Evolutionary conservation across 2,888 invertebrate species (phyloP).

Genomic region (Synergus laeviventris): DNA sequence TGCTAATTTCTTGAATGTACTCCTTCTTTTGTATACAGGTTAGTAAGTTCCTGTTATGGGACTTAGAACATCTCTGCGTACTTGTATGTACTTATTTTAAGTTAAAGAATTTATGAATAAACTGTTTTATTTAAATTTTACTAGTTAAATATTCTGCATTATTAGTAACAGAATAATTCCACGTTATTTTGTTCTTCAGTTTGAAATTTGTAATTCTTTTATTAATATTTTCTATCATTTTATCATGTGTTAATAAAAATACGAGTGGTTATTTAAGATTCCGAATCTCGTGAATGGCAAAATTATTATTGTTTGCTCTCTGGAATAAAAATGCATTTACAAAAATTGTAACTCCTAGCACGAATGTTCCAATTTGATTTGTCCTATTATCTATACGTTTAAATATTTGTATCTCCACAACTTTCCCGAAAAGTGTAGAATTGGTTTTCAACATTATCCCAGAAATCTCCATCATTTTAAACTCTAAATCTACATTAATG

Average conservation of each 20-base stretch:
- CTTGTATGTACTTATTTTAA: conserved; percentile 12
- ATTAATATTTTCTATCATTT: neutral
- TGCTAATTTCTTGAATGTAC: conserved; percentile 31
- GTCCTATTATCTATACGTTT: no score
- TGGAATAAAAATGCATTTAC: neutral
- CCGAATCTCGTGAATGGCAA: neutral
- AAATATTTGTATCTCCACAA: no score
- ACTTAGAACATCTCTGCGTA: conserved; percentile 2
- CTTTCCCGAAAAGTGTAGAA: neutral
- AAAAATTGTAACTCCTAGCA: neutral
- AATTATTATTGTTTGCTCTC: no score
- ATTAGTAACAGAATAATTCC: neutral
- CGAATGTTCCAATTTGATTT: no score
- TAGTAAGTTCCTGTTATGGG: conserved; percentile 24
- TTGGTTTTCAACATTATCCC: neutral
- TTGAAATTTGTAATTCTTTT: neutral
- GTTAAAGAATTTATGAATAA: conserved; percentile 4
- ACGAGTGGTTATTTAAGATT: neutral
- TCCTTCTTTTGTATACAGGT: conserved; percentile 15
- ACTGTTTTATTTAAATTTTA: neutral
- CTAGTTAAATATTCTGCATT: neutral
- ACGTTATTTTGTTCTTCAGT: neutral
- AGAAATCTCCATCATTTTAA: neutral
- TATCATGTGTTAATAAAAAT: neutral
- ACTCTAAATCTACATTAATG: neutral